Evolutionary conservation across 2,888 invertebrate species (phyloP), one percentile per base, ranked within the genome.

Genomic region (Pristionchus exspectatus): DNA sequence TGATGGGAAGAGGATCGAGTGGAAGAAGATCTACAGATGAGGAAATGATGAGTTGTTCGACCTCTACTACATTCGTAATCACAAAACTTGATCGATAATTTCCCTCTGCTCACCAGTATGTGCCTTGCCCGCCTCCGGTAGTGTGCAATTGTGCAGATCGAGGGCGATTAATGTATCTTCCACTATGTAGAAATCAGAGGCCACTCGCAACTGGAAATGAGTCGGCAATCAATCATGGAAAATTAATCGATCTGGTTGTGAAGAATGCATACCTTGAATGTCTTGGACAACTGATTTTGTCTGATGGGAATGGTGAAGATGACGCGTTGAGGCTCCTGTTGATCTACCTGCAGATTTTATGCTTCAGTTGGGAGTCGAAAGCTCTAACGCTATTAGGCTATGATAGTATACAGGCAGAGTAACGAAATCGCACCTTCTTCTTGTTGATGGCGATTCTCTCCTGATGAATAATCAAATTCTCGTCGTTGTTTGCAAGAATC

Each of bases 401-500:
- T n/a, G 50, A 83, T 83, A 54, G 12, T 38, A 24, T 50, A 0
- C 24, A 50, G 21, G 44, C 9, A 14, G 21, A 30, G n/a, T 16
- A 7, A 12, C 14, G 33, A n/a, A 24, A 59, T 24, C 87, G 5
- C 38, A 97, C 97, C 96, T 97, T 97, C 96, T 97, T 97, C 95
- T 97, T 97, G 66, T 97, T 97, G 56, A 98, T 96, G 33, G 97
- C 96, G 95, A 98, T 97, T 94, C 97, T 97, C 95, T 99, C 99
- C 89, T 97, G 97, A 95, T 99, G 99, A 95, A 99, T 98, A 95
- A 99, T 98, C 92, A 97, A 97, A 95, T 98, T 98, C 87, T 97
- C 97, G 72, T 97, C 97, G 0, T 98, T 97, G 96, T 99, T 98
- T 95, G 99, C 98, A 56, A 99, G 97, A 98, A 99, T 98, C 90